Evolutionary conservation across 2,797 vertebrate genomes (phyloP), one percentile per base, ranked within the genome.

Genomic region (Sardinella longiceps): DNA sequence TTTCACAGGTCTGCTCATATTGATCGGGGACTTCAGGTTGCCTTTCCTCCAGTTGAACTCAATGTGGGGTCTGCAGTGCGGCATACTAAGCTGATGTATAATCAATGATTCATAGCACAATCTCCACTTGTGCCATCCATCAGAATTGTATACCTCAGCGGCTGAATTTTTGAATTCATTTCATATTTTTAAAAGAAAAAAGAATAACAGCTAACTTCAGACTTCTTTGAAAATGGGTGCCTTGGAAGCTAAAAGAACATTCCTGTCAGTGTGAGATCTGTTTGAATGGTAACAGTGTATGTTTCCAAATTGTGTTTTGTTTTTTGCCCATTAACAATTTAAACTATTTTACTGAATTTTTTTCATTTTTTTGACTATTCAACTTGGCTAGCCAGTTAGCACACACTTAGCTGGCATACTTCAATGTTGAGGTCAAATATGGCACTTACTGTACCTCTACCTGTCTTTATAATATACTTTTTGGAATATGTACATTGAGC

Each of bases 71-170:
- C 94, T 94, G 93, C 95, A 93, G 92, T 93, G 94, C 92, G 91
- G 94, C 94, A 95, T 95, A 95, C 94, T 95, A 95, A 95, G 93
- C 92, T 95, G 94, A 95, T 95, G 92, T 94, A 91, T 94, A 95
- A 95, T 96, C 95, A 95, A 95, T 95, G 95, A 94, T 94, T 95
- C 94, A 94, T 95, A 94, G 91, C 94, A 90, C 93, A 93, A 93
- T 89, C 82, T 88, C 90, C 88, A 89, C 92, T 92, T 90, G 91
- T 93, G 91, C 92, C 92, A 94, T 91, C 93, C 89, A 87, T 94
- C 94, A 95, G 94, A 88, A 94, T 95, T 95, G 94, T 93, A 93
- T 92, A 90, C 92, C 91, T 92, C 93, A 89, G 91, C 87, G 88
- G 87, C 91, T 88, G 91, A 92, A 93, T 93, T 94, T 92, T 93